These are phyloP conservation scores for Ictidomys tridecemlineatus DNA, from an alignment of 2,113 vertebrate genomes.

Conservation along the genomic window DNA sequence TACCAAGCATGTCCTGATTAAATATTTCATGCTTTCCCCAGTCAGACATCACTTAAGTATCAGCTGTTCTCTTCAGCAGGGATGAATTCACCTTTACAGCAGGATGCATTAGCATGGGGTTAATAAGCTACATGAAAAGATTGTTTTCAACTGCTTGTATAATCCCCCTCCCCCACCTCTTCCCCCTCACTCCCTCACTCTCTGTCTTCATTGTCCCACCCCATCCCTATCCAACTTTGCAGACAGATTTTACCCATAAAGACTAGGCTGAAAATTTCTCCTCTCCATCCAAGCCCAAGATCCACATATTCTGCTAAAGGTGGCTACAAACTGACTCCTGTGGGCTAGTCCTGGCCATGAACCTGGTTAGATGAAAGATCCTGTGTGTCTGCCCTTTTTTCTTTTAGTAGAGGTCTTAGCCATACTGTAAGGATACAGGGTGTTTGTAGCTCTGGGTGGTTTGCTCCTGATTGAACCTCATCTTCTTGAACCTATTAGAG, in stretches of 20 bases:
- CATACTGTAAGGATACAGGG: not conserved
- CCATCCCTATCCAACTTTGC: constrained; percentile 26
- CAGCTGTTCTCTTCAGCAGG: constrained; percentile 71
- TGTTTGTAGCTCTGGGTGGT: not conserved
- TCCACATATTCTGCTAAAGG: constrained; percentile 13
- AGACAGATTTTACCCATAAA: constrained; percentile 75
- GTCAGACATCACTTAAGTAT: constrained; percentile 81
- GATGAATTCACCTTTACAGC: constrained; percentile 68
- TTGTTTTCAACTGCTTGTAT: constrained; percentile 77
- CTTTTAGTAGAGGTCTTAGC: not conserved
- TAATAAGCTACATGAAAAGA: constrained; percentile 80
- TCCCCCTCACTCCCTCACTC: not conserved
- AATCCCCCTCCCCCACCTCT: not conserved
- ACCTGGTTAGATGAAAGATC: not conserved
- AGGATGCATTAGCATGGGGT: constrained; percentile 80
- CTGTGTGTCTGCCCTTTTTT: not conserved
- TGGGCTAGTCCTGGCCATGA: not conserved
- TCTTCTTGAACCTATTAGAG: not conserved
- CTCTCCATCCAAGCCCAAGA: not conserved
- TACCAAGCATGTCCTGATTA: constrained; percentile 85
- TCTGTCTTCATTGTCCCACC: constrained; percentile 23
- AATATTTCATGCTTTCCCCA: constrained; percentile 79
- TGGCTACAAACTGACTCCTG: constrained; percentile 71
- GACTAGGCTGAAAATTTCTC: constrained; percentile 54
- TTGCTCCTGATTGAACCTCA: not conserved